Base-by-base conservation (phyloP, 2,797 vertebrate species). In the Rhinogobio ventralis region DNA sequence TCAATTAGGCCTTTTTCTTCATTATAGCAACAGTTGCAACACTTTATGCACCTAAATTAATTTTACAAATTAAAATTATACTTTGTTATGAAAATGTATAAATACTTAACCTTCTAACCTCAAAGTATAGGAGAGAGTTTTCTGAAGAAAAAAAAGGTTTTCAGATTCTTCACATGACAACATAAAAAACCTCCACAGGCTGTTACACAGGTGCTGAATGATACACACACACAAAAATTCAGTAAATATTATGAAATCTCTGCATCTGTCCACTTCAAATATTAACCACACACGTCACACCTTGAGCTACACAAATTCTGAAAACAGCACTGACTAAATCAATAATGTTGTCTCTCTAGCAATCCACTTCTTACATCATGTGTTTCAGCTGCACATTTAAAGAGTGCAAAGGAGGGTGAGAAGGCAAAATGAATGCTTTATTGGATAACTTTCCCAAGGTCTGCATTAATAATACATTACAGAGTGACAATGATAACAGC, bases 401-500 rank as follows among this genome's bases (percentile, higher is more conserved):
- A 82, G 69, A 72, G 60, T 4, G 45, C 15, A 79, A 82, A 2
- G 30, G 68, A 10, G 39, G 36, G 36, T 33, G 76, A 57, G 14
- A 49, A 66, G 49, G n/a, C 72, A 78, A 33, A 78, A 46, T 46
- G 11, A 57, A 62, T 49, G 71, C 74, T 67, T 72, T 49, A 77
- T 62, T 79, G 67, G 42, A 82, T 53, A 66, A 79, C 60, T 69
- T 85, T 83, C 75, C 49, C 67, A 42, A 46, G 28, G 62, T 51
- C 68, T 42, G 64, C 42, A 79, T 85, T 83, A 79, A 71, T 69
- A 75, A 82, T 42, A 66, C 39, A 42, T 42, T 42, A 42, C 20
- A 60, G 53, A 80, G 55, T 85, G 84, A 80, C 10, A 85, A 87
- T n/a, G 19, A 33, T 64, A 85, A 82, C 66, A 79, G 28, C 57